These are phyloP conservation scores for Oxystoma pomonae DNA, from an alignment of 2,888 invertebrate genomes.

Conservation along the genomic window DNA sequence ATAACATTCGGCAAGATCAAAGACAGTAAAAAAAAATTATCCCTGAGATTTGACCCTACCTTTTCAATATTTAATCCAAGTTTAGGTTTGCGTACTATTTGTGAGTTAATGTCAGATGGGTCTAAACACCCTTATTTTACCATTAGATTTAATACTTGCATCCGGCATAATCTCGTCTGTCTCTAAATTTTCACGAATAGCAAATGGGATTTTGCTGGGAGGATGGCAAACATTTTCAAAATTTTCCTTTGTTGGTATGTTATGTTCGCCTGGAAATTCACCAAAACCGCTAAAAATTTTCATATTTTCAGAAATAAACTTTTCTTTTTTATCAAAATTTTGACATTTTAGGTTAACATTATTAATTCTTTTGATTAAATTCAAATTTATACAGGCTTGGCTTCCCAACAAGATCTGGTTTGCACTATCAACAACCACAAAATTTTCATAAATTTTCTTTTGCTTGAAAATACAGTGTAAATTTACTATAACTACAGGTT, in stretches of 20 bases:
- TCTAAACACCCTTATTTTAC: constrained; percentile 12
- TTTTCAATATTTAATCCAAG: not conserved
- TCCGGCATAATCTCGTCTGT: constrained; percentile 16
- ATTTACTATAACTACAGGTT: too few relatives aligned
- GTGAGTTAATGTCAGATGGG: constrained; percentile 1
- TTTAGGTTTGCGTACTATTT: not conserved
- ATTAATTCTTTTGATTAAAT: too few relatives aligned
- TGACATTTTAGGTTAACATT: too few relatives aligned
- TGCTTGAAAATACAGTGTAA: too few relatives aligned
- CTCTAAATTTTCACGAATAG: not conserved
- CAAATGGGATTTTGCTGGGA: not conserved
- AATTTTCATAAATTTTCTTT: too few relatives aligned
- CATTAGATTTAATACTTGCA: constrained; percentile 20
- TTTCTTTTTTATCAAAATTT: too few relatives aligned
- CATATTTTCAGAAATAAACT: too few relatives aligned
- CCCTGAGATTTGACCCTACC: not conserved
- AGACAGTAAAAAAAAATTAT: not conserved
- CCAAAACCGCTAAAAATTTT: constrained; percentile 5
- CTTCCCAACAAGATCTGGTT: too few relatives aligned
- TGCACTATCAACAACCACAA: too few relatives aligned
- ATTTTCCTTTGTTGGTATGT: constrained; percentile 3
- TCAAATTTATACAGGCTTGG: too few relatives aligned
- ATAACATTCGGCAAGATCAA: constrained; percentile 13
- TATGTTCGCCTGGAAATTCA: constrained; percentile 5
- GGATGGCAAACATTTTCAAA: constrained; percentile 6